Evolutionary conservation across 2,888 invertebrate genomes (phyloP), one percentile per base, ranked within the genome.

Genomic region (Thecophora atra): DNA sequence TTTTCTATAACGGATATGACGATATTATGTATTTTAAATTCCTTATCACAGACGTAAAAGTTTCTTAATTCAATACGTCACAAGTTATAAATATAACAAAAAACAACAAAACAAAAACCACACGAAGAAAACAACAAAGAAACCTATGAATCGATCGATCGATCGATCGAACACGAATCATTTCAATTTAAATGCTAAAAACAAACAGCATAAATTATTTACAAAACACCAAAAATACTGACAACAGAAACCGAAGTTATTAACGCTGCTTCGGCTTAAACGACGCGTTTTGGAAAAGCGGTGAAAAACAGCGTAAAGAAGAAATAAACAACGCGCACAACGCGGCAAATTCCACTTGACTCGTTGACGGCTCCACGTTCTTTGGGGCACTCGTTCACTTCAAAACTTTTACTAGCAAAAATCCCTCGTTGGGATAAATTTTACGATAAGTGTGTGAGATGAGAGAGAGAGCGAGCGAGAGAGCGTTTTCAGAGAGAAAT

Each of bases 331-430:
- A 47, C 37, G 37, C 47, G 51, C 28, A 21, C 62, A 52, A 63
- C 63, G 70, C 63, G 26, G 37, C 54, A 60, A n/a, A 37, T 37
- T 37, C 37, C 1, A 65, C 26, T 47, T 65, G 30, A 73, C 72
- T 70, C 70, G 51, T 21, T 58, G 30, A 37, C 37, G 37, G 47
- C 70, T 70, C 58, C 70, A 70, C 72, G 72, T 70, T 73, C 66
- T 66, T 73, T 47, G 47, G 58, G 60, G 70, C 69, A 73, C 72
- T 73, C 70, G 58, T 30, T 42, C 30, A 56, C 51, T 28, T 52
- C 47, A 17, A 8, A 19, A 64, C n/a, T 17, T 26, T 11, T 28
- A 28, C 51, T 17, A 37, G 37, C 11, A 37, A 6, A 37, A 37
- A 66, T 15, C 51, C 54, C 52, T 66, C 54, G 21, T 47, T 6